Conservation (phyloP, 2,888 invertebrate genomes). For the Thereva unica region DNA sequence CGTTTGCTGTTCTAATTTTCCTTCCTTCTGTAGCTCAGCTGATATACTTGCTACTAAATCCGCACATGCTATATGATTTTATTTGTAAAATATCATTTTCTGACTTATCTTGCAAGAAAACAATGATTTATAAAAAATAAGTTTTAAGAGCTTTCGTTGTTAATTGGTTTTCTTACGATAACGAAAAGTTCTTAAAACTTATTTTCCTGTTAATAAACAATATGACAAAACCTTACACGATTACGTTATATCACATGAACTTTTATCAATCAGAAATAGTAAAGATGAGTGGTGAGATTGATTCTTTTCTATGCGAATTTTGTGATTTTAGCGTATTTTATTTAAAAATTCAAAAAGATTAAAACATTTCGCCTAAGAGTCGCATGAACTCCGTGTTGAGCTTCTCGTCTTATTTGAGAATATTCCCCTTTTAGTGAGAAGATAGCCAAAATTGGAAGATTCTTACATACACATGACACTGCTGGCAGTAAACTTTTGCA, state of each 20-base stretch:
- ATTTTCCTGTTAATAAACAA: conserved; percentile 26
- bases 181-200: neutral
- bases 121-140: conserved; percentile 18
- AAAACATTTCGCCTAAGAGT: too few relatives aligned
- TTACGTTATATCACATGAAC: conserved; percentile 17
- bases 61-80: conserved; percentile 26
- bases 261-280: neutral
- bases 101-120: conserved; percentile 18
- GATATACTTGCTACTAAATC: conserved; percentile 58
- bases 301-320: conserved; percentile 17
- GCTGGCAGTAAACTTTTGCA: too few relatives aligned
- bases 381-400: too few relatives aligned
- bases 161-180: too few relatives aligned
- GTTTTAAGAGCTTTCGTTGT: too few relatives aligned
- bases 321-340: conserved; percentile 26
- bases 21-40: conserved; percentile 49
- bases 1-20: conserved; percentile 32
- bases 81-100: conserved; percentile 12
- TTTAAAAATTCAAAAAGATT: too few relatives aligned
- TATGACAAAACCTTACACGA: neutral
- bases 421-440: too few relatives aligned
- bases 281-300: conserved; percentile 34
- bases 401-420: too few relatives aligned
- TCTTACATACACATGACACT: too few relatives aligned
- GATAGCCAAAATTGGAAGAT: too few relatives aligned